Evolutionary conservation across 30 jellyfish, hydroid and myxozoan genomes (phyloP), one percentile per base, ranked within the genome.

Genomic region (Catostylus mosaicus): DNA sequence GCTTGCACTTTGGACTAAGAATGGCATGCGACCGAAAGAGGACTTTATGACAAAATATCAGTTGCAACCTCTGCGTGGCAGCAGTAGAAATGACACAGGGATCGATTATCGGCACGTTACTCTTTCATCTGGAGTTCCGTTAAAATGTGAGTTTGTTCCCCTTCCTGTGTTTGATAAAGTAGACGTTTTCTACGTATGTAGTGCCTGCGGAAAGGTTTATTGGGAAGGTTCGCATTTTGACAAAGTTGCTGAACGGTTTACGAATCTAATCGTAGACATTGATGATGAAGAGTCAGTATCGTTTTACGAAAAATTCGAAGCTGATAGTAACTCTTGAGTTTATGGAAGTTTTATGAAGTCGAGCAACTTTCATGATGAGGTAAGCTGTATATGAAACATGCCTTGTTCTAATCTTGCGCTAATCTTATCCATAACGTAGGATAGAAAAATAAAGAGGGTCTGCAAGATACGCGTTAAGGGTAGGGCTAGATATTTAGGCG

Each of bases 141-240:
- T 91, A 51, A 88, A 81, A 43, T 73, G 89, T 64, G 98, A 91
- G 75, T 77, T 40, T 60, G 36, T 91, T 45, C 90, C 86, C 3
- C 72, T 56, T 20, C 78, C 90, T 18, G 82, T 85, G 23, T 86
- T 91, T 46, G 89, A 83, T 37, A 80, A 40, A 29, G 96, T 91
- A 20, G 86, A 73, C 20, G 30, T 36, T 11, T 91, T 91, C 68
- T 78, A 78, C 65, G 85, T 57, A 18, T 91, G 98, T 65, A 68
- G 66, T 20, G 22, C 34, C 8, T 91, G 98, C 64, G 98, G 96
- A 54, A 87, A 91, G 36, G 86, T 91, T 40, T 91, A 72, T 30
- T 91, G 98, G 98, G 88, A 78, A 31, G 96, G 96, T 22, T 80
- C 91, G 18, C 96, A 91, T 67, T 71, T 65, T 36, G 88, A 79